Evolutionary conservation across 2,797 vertebrate genomes (phyloP).

Genomic region (Hyperoplus immaculatus): DNA sequence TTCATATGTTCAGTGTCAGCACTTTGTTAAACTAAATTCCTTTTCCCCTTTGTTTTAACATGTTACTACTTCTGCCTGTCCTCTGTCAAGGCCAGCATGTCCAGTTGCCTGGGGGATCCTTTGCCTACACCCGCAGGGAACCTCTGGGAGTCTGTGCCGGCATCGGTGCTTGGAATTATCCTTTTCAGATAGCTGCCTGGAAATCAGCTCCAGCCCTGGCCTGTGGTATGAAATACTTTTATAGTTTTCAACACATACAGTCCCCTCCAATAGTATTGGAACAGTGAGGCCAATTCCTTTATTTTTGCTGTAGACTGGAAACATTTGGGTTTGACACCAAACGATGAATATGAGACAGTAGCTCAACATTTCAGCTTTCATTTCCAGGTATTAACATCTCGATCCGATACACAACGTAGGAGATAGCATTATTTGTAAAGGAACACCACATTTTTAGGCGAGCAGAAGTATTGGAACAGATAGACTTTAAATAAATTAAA

Average conservation of each 20-base stretch:
- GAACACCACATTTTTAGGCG: no score
- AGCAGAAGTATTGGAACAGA: no score
- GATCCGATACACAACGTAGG: no score
- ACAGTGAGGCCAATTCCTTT: no score
- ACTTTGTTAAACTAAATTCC: not conserved
- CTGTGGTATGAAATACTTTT: constrained; percentile 86
- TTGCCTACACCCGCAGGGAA: constrained; percentile 95
- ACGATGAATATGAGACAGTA: no score
- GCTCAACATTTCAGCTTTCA: no score
- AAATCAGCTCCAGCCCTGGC: constrained; percentile 95
- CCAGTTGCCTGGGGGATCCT: constrained; percentile 92
- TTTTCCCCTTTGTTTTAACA: not conserved
- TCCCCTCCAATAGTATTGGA: no score
- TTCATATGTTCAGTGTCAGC: not conserved
- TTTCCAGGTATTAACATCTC: no score
- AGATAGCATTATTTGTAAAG: no score
- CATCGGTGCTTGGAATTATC: constrained; percentile 99
- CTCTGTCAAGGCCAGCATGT: constrained; percentile 90
- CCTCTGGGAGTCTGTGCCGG: constrained; percentile 95
- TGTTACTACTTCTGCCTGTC: constrained; percentile 8
- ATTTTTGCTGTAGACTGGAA: no score
- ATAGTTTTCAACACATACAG: not conserved
- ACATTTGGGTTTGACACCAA: no score
- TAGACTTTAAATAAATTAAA: no score
- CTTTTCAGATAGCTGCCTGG: constrained; percentile 96